Percentiles rank a stretch among this genome's conserved stretches.
Evolutionary conservation across 2,797 vertebrate genomes (phyloP).

Genomic region (Neosalanx taihuensis): DNA sequence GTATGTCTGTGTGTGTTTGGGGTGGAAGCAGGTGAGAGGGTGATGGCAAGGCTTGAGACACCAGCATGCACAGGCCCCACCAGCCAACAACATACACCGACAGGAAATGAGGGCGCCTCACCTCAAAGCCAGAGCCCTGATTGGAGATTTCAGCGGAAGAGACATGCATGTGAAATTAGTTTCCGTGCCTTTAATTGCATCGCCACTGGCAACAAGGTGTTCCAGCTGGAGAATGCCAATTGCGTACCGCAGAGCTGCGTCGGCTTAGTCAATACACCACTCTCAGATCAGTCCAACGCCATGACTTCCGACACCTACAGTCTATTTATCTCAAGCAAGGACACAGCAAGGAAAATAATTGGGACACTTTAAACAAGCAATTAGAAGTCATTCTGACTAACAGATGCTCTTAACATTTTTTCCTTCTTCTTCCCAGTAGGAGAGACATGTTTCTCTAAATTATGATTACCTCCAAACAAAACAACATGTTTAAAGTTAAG

Average conservation of each 20-base stretch:
- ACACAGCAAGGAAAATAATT: not conserved
- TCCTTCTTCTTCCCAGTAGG: not conserved
- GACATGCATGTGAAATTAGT: slow-evolving; percentile 84
- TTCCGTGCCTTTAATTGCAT: slow-evolving; percentile 88
- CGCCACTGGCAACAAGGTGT: slow-evolving; percentile 85
- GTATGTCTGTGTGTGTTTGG: slow-evolving; percentile 35
- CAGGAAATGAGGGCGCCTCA: slow-evolving; percentile 51
- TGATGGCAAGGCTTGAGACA: slow-evolving; percentile 19
- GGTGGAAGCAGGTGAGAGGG: slow-evolving; percentile 1
- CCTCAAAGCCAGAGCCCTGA: slow-evolving; percentile 70
- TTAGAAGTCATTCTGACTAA: not conserved
- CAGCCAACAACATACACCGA: slow-evolving; percentile 20
- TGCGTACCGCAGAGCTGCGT: slow-evolving; percentile 71
- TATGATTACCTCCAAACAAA: too few relatives aligned
- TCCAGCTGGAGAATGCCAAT: slow-evolving; percentile 77
- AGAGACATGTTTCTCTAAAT: too few relatives aligned
- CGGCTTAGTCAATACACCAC: slow-evolving; percentile 76
- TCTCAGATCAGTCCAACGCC: slow-evolving; percentile 69
- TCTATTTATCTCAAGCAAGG: slow-evolving; percentile 20
- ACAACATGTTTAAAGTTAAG: too few relatives aligned
- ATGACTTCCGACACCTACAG: slow-evolving; percentile 8
- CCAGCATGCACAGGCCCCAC: slow-evolving; percentile 25
- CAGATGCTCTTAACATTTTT: not conserved
- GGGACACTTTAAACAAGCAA: not conserved
- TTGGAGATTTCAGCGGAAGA: slow-evolving; percentile 76